Conservation (phyloP, 2,113 vertebrate species). For the Leptobrachium ailaonicum region DNA sequence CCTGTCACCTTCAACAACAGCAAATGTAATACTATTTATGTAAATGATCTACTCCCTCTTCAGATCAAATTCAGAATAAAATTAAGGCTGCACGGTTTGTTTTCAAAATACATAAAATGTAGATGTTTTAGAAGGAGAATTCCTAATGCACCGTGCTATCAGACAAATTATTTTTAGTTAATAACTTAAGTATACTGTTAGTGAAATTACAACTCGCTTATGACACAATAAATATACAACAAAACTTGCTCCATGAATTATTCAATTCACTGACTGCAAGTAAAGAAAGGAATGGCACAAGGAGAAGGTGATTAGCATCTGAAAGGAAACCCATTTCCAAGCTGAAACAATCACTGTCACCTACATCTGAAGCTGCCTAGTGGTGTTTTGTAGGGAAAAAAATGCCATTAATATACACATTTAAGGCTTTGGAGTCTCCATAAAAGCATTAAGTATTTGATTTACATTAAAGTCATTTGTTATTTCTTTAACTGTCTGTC, state of each 20-base stretch:
- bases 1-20: constrained; percentile 69
- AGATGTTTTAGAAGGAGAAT: constrained; percentile 60
- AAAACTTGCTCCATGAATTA: constrained; percentile 85
- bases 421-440: constrained; percentile 72
- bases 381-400: constrained; percentile 69
- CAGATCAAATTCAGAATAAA: constrained; percentile 75
- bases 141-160: constrained; percentile 69
- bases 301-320: constrained; percentile 79
- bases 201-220: constrained; percentile 84
- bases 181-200: constrained; percentile 85
- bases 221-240: constrained; percentile 84
- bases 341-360: constrained; percentile 77
- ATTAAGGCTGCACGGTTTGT: constrained; percentile 74
- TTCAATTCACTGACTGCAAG: constrained; percentile 77
- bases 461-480: constrained; percentile 78
- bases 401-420: constrained; percentile 77
- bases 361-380: constrained; percentile 70
- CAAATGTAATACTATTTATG: constrained; percentile 75
- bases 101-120: constrained; percentile 79
- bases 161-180: constrained; percentile 71
- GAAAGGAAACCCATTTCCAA: constrained; percentile 75
- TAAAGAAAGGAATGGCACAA: constrained; percentile 72
- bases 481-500: constrained; percentile 75
- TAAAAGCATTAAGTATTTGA: constrained; percentile 76
- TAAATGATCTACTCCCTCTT: constrained; percentile 65